A percentile compares a stretch with the other conserved stretches of the same genome.
Evolutionary conservation across 2,797 vertebrate genomes (phyloP).

Genomic region (Neosilurus mollespiculum): DNA sequence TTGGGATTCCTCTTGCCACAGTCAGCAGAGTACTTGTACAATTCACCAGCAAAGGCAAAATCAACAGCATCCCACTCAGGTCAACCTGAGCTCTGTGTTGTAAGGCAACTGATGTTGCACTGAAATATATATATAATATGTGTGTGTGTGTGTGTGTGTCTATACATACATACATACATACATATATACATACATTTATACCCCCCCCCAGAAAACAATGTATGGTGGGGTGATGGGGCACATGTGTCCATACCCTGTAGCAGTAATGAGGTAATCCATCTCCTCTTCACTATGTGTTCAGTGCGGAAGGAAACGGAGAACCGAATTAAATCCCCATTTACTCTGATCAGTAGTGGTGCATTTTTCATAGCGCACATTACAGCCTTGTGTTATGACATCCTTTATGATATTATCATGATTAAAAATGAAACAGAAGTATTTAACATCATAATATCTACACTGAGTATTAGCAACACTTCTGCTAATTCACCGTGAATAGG

Average conservation of each 20-base stretch:
- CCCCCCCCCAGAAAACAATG: too few species aligned
- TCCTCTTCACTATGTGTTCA: background rate
- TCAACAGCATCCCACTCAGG: too few species aligned
- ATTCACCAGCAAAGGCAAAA: too few species aligned
- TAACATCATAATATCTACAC: background rate
- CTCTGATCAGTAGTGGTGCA: background rate
- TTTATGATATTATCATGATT: background rate
- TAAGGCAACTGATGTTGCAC: too few species aligned
- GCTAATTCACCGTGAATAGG: background rate
- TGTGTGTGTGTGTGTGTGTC: too few species aligned
- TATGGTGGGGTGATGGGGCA: background rate
- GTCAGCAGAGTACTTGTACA: too few species aligned
- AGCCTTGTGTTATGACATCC: background rate
- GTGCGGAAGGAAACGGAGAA: slow-evolving; percentile 2
- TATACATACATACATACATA: too few species aligned
- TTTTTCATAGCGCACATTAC: background rate
- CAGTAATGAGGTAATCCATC: slow-evolving; percentile 1
- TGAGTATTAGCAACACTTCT: background rate
- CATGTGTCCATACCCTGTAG: background rate
- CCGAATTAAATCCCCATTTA: background rate
- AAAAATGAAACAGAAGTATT: background rate
- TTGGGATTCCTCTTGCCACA: too few species aligned
- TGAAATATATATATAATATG: too few species aligned
- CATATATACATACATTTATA: too few species aligned
- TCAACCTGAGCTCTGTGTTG: too few species aligned